Evolutionary conservation across 2,113 vertebrate species (phyloP), one percentile per base, ranked within the genome.

Genomic region (Tricholaema leucomelas): DNA sequence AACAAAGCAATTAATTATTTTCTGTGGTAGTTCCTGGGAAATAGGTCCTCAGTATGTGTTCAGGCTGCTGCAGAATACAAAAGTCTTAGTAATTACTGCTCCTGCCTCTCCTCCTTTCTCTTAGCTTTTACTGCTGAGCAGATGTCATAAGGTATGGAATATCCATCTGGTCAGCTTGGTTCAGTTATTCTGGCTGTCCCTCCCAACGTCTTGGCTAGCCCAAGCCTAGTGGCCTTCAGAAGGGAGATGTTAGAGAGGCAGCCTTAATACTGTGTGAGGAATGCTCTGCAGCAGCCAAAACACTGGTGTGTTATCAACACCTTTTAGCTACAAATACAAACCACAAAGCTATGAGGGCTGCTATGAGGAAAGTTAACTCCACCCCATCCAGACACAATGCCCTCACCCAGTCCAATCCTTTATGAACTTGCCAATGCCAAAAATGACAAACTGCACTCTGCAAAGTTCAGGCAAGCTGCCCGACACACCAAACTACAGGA

Each of bases 41-140:
- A 74, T 2, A 48, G 23, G 21, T 66, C 6, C n/a, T 35, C 12
- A 44, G 23, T 10, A n/a, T 0, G 1, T 15, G 2, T 2, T 56
- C 15, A 24, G 4, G 8, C 28, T 77, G 46, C 20, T 63, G n/a
- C 0, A 0, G 35, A 91, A 74, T 40, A 69, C 5, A 80, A 91
- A 73, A 40, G 27, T 12, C 42, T n/a, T 67, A 73, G 16, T 21
- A 65, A 73, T 42, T 19, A 46, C 7, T 77, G 14, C 31, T 20
- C 21, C 12, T 4, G 48, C 15, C 44, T 76, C 20, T 50, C 15
- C 44, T 54, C 27, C 60, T 80, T 69, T 76, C 16, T 27, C 35
- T 36, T 28, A 42, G 25, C 15, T 70, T 86, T 65, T 31, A 25
- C 17, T 73, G 66, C 69, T 65, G 27, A 83, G 44, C 28, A 77